Percentiles rank a stretch among this genome's conserved stretches.
These are phyloP conservation scores for Nomada fucata DNA, from an alignment of 2,888 invertebrate genomes.

Conservation along the genomic window DNA sequence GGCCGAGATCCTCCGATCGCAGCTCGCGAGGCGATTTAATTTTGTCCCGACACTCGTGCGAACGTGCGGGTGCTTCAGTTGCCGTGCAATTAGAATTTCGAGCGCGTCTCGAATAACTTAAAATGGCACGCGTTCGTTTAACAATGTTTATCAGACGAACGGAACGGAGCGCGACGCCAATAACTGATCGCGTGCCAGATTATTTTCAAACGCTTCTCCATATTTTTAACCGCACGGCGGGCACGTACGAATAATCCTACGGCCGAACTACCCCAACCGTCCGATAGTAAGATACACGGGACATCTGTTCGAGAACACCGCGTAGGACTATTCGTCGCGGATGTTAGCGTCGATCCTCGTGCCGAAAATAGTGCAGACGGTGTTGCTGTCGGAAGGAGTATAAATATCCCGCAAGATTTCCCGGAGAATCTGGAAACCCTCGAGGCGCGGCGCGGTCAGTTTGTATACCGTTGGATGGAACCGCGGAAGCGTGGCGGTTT, in stretches of 20 bases:
- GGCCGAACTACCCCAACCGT: too few relatives aligned
- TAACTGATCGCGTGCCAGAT: too few relatives aligned
- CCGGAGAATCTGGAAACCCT: constrained; percentile 42
- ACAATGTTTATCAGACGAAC: too few relatives aligned
- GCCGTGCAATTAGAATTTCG: not conserved
- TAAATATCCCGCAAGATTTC: constrained; percentile 1
- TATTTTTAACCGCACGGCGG: too few relatives aligned
- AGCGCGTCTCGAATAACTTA: too few relatives aligned
- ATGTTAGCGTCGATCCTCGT: not conserved
- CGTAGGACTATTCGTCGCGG: not conserved
- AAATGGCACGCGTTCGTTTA: too few relatives aligned
- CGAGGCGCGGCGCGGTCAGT: constrained; percentile 13
- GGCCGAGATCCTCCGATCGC: constrained; percentile 23
- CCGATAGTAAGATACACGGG: not conserved
- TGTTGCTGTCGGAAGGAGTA: constrained; percentile 1
- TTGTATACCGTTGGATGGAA: constrained; percentile 42
- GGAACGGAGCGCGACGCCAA: too few relatives aligned
- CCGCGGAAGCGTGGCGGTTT: constrained; percentile 42
- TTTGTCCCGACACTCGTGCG: not conserved
- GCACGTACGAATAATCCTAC: too few relatives aligned
- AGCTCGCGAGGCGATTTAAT: not conserved
- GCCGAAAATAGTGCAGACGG: constrained; percentile 8
- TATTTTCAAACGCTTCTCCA: too few relatives aligned
- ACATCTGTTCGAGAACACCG: not conserved
- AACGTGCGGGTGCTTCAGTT: not conserved